Evolutionary conservation across 2,888 invertebrate genomes (phyloP), one percentile per base, ranked within the genome.

Genomic region (Hymenopus coronatus): DNA sequence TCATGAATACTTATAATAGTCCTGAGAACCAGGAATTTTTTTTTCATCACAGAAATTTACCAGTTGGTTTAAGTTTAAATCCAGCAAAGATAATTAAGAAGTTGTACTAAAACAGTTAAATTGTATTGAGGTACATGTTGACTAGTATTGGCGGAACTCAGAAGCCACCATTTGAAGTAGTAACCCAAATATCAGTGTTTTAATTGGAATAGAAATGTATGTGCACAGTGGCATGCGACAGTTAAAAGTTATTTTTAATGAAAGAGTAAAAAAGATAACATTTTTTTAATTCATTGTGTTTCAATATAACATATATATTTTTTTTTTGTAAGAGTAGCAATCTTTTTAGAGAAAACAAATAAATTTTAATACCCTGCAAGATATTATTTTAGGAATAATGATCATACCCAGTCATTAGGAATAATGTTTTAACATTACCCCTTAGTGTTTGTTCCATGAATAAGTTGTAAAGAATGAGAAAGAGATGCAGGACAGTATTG

Each of bases 91-190:
- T 88, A 46, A 40, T 40, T 83, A 83, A 70, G 82, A 84, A 20
- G 84, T 89, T 89, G 89, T 89, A 89, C 89, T 89, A 89, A 84
- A 88, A 88, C 85, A 85, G 88, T 82, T 89, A 88, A 89, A 87
- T 40, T 84, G 54, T 89, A 88, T 46, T 89, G 85, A 89, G 89
- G 89, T 89, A 89, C 88, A 88, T 70, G 70, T 85, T 88, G 89
- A 89, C 89, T 89, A 89, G 89, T 81, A 86, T 70, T 46, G 40
- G 28, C 25, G 28, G 54, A 81, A 28, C 8, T 27, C 25, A 28
- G 25, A 54, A 86, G 6, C 86, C 81, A 81, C 70, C 86, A 20
- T 28, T 81, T 70, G 30, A 86, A 20, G 84, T 30, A n/a, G 54
- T 46, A 54, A 54, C 30, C 81, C 81, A 28, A 28, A 30, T 25